These are phyloP conservation scores for Yasuhikotakia modesta DNA, from an alignment of 2,797 vertebrate species.

Conservation along the genomic window DNA sequence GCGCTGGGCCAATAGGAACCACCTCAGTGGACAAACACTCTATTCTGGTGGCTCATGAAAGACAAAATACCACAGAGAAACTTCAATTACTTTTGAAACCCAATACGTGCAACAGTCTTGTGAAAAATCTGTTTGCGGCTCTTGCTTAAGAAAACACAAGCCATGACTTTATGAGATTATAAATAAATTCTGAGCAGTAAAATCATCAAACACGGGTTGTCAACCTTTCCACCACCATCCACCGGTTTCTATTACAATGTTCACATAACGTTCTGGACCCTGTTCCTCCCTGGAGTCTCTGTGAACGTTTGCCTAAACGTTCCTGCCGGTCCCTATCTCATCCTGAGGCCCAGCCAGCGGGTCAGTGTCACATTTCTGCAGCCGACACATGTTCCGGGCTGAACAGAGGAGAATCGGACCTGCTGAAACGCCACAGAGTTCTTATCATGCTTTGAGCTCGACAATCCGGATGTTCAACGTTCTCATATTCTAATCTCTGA, in stretches of 20 bases:
- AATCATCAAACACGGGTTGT: slow-evolving; percentile 13
- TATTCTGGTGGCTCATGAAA: slow-evolving; percentile 38
- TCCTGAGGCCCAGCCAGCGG: slow-evolving; percentile 37
- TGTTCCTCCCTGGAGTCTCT: slow-evolving; percentile 20
- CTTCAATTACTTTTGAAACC: slow-evolving; percentile 49
- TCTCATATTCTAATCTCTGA: slow-evolving; percentile 46
- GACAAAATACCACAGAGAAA: slow-evolving; percentile 43
- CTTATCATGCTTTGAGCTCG: slow-evolving; percentile 35
- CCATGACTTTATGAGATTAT: no score
- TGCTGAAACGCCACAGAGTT: no score
- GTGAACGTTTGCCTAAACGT: slow-evolving; percentile 11
- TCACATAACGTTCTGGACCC: slow-evolving; percentile 19
- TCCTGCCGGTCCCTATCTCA: slow-evolving; percentile 38
- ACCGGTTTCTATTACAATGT: slow-evolving; percentile 8
- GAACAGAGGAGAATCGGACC: slow-evolving; percentile 31
- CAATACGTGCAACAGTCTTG: slow-evolving; percentile 16
- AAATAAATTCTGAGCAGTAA: background rate
- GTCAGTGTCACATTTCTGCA: slow-evolving; percentile 45
- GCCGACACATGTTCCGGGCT: slow-evolving; percentile 14
- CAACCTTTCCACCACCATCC: slow-evolving; percentile 41
- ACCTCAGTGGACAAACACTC: slow-evolving; percentile 25
- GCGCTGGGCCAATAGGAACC: background rate
- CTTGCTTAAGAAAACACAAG: slow-evolving; percentile 3
- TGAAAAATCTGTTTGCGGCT: background rate
- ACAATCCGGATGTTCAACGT: slow-evolving; percentile 48